A percentile compares a stretch with the other conserved stretches of the same genome.
Conservation (phyloP, 1,140 invertebrate species). For the Globodera ellingtonae region DNA sequence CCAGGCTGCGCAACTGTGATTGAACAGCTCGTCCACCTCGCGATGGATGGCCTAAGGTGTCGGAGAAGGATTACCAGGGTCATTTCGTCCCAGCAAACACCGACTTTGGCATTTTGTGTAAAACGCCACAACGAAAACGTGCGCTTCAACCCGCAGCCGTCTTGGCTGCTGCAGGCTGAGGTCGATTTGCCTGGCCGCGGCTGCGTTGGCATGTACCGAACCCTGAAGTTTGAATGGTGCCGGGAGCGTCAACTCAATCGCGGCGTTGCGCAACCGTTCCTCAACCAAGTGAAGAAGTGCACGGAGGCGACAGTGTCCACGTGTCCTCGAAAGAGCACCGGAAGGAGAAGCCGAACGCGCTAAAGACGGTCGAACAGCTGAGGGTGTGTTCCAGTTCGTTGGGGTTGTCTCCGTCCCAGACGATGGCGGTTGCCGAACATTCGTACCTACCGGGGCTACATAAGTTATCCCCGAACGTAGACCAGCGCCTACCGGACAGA, state of each 20-base stretch:
- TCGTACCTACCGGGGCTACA: constrained; percentile 81
- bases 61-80: too few species aligned
- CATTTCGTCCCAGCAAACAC: too few species aligned
- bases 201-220: neutral
- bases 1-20: too few species aligned
- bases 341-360: constrained; percentile 75
- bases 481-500: constrained; percentile 93
- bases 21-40: too few species aligned
- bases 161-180: too few species aligned
- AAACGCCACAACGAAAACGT: too few species aligned
- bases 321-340: constrained; percentile 49
- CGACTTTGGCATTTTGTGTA: too few species aligned
- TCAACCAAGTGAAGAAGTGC: constrained; percentile 74
- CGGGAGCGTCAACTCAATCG: constrained; percentile 89
- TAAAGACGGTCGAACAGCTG: constrained; percentile 83
- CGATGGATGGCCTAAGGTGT: too few species aligned
- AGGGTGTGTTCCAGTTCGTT: constrained; percentile 85
- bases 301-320: constrained; percentile 6
- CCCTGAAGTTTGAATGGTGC: constrained; percentile 81
- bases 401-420: constrained; percentile 74
- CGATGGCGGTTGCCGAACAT: constrained; percentile 62
- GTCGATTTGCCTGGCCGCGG: constrained; percentile 18
- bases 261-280: constrained; percentile 87
- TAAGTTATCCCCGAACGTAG: constrained; percentile 92
- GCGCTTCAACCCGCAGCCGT: too few species aligned